Evolutionary conservation across 2,888 invertebrate genomes (phyloP).

Genomic region (Volucella zonaria): DNA sequence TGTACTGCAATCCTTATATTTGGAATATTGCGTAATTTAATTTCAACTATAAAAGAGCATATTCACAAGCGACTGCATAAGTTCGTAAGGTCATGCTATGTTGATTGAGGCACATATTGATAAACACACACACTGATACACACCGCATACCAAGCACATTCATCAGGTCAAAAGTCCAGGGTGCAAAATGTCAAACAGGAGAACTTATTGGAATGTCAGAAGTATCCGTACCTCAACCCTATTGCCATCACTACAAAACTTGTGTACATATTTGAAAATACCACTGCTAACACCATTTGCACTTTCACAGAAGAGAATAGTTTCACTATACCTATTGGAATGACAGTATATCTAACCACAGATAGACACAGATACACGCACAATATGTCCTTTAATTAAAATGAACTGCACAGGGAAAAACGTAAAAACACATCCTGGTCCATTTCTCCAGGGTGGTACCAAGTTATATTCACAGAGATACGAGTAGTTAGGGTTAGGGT

Average conservation of each 20-base stretch:
- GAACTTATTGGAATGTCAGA: constrained; percentile 68
- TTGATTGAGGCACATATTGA: constrained; percentile 33
- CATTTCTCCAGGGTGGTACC: neutral
- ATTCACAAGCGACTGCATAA: constrained; percentile 22
- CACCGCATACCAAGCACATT: constrained; percentile 29
- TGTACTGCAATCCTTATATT: constrained; percentile 28
- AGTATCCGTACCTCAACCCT: neutral
- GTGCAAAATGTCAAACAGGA: constrained; percentile 70
- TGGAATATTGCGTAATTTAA: constrained; percentile 69
- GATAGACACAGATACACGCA: constrained; percentile 8
- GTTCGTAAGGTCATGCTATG: constrained; percentile 50
- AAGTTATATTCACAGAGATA: no score
- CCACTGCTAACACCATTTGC: constrained; percentile 58
- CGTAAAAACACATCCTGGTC: constrained; percentile 28
- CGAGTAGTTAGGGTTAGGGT: constrained; percentile 1
- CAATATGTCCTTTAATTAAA: constrained; percentile 71
- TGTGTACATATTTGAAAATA: constrained; percentile 48
- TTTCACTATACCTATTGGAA: constrained; percentile 22
- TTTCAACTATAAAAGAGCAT: constrained; percentile 40
- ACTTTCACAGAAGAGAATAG: constrained; percentile 44
- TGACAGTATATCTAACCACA: constrained; percentile 23
- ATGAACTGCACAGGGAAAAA: constrained; percentile 57
- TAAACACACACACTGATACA: constrained; percentile 17
- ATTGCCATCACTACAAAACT: constrained; percentile 20
- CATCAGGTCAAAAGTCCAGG: constrained; percentile 71